Conservation (phyloP, 2,888 invertebrate genomes). For the Busseola fusca region DNA sequence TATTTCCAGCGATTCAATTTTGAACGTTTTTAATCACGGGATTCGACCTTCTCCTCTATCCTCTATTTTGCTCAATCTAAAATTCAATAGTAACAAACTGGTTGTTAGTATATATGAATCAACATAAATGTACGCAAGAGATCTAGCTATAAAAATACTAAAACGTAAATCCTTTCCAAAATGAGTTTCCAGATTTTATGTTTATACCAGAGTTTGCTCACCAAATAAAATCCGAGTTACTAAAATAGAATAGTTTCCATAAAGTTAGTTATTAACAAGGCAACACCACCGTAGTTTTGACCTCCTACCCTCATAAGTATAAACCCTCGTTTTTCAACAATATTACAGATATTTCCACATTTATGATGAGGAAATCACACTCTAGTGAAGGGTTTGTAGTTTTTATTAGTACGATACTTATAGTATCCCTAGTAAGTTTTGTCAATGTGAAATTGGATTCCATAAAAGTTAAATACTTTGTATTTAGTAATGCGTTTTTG, state of each 20-base stretch:
- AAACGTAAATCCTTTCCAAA: background rate
- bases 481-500: too few relatives aligned
- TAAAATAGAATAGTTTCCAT: slow-evolving; percentile 16
- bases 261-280: slow-evolving; percentile 27
- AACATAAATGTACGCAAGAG: background rate
- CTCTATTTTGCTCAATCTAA: too few relatives aligned
- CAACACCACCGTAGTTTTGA: slow-evolving; percentile 7
- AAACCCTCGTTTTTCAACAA: slow-evolving; percentile 52
- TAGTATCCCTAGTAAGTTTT: background rate
- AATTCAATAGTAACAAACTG: background rate
- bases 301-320: slow-evolving; percentile 40
- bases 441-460: background rate
- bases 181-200: background rate
- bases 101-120: background rate
- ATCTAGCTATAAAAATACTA: too few relatives aligned
- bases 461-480: too few relatives aligned
- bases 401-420: background rate
- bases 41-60: too few relatives aligned
- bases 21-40: too few relatives aligned
- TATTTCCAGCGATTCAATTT: too few relatives aligned
- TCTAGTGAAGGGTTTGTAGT: background rate
- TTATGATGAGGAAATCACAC: slow-evolving; percentile 26
- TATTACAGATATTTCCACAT: slow-evolving; percentile 29
- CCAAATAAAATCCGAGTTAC: background rate
- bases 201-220: background rate